phyloP scores from a whole-genome alignment of 2,888 invertebrate species.

The Sarcophaga caerulescens region DNA sequence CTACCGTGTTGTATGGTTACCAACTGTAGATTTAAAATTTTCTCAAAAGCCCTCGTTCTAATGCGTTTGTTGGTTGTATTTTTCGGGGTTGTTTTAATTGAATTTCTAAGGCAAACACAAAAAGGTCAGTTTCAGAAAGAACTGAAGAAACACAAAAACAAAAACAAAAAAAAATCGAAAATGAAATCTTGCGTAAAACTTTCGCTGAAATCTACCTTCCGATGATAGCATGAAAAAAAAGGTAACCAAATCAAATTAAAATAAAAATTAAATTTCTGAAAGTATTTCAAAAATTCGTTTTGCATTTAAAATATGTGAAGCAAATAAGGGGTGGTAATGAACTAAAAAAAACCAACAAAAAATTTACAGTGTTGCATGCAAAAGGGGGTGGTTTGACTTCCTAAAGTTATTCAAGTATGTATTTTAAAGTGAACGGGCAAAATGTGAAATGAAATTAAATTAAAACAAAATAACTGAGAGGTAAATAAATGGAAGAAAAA shows the following conservation, averaged over 20 bases:
- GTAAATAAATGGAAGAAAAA: slow-evolving; percentile 40
- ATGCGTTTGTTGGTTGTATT: not conserved
- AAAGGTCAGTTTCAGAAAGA: slow-evolving; percentile 13
- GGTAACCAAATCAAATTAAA: slow-evolving; percentile 27
- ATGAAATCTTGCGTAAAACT: slow-evolving; percentile 6
- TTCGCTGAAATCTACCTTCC: slow-evolving; percentile 21
- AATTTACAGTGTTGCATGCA: not conserved
- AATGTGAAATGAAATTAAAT: slow-evolving; percentile 46
- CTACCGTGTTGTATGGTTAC: too few species aligned
- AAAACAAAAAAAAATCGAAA: not conserved
- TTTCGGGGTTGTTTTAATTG: slow-evolving; percentile 28
- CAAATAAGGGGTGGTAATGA: slow-evolving; percentile 17
- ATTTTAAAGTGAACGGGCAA: slow-evolving; percentile 1
- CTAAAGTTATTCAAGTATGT: slow-evolving; percentile 18
- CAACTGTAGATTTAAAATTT: too few species aligned
- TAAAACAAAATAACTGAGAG: slow-evolving; percentile 58
- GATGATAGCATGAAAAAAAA: slow-evolving; percentile 8
- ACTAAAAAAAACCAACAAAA: not conserved
- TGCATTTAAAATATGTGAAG: not conserved
- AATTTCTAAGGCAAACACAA: not conserved
- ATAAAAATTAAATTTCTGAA: slow-evolving; percentile 40
- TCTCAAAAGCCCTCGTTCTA: not conserved
- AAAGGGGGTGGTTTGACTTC: slow-evolving; percentile 25
- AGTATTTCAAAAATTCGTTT: slow-evolving; percentile 34
- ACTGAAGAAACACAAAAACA: not conserved